A percentile compares a stretch with the other conserved stretches of the same genome.
Evolutionary conservation across 2,797 vertebrate genomes (phyloP).

Genomic region (Dallia pectoralis): DNA sequence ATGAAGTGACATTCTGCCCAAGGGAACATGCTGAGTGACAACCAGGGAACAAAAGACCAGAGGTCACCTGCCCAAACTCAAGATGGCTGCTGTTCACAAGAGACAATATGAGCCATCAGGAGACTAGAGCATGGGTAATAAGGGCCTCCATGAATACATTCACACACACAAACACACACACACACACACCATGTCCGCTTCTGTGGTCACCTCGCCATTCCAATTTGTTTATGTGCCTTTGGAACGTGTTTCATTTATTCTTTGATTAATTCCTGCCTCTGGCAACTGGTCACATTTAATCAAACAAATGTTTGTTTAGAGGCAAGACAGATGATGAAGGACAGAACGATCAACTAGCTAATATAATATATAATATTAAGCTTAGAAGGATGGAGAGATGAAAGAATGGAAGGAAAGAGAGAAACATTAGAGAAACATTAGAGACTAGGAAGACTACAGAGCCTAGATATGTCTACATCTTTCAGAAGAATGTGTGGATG

Average conservation of each 20-base stretch:
- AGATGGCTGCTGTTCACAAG: constrained; percentile 18
- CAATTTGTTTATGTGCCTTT: constrained; percentile 16
- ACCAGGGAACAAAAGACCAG: background rate
- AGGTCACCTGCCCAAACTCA: background rate
- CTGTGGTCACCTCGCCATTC: background rate
- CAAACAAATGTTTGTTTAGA: constrained; percentile 25
- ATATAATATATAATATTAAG: no score
- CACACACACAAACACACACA: background rate
- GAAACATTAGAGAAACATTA: no score
- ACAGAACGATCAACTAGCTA: background rate
- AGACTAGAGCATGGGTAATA: constrained; percentile 13
- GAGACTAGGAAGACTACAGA: no score
- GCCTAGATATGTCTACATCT: no score
- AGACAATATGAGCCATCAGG: constrained; percentile 5
- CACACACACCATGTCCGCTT: constrained; percentile 15
- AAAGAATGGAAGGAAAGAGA: background rate
- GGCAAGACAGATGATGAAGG: constrained; percentile 18
- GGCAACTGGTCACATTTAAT: constrained; percentile 43
- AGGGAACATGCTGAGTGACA: background rate
- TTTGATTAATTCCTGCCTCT: constrained; percentile 24
- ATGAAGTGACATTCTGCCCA: background rate
- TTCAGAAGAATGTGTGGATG: no score
- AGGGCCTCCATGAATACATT: constrained; percentile 24
- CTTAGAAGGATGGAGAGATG: background rate
- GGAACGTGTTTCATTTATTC: background rate